Evolutionary conservation across 1,140 invertebrate species (phyloP), one percentile per base, ranked within the genome.

Genomic region (Brachionus sp.): DNA sequence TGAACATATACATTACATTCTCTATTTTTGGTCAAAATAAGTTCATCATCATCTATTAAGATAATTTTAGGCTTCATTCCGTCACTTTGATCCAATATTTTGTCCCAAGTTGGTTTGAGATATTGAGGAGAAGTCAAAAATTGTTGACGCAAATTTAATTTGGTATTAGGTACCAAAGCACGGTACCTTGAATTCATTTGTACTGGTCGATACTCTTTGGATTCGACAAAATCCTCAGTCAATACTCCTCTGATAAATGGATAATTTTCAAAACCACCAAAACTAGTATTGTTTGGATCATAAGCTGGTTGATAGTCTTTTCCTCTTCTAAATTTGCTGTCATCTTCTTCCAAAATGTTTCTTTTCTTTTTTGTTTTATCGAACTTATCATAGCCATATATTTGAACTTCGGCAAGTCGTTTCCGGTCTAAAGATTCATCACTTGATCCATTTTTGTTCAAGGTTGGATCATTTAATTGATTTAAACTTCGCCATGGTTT

Each of bases 1-100:
- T 82, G 80, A 68, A 82, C 80, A 82, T 82, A 82, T 35, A 82
- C 33, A 70, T 66, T 66, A 16, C 57, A 66, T 19, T 82, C 33
- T 35, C 44, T 35, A 70, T 82, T 68, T 33, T 50, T 50, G 9
- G 80, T 66, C 4, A 82, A 33, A 33, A 82, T 82, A 39, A 44
- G 19, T 35, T 82, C 80, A 70, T 82, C 80, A 53, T 82, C 80
- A 19, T 66, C 23, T 42, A 82, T 82, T 9, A 82, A 6, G 6
- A 82, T 44, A n/a, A 82, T 42, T 50, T 39, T 66, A 23, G 80
- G 80, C 35, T 82, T 50, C 77, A 80, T 80, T 25, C 39, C 39
- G 1, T 57, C 9, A 62, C 77, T 80, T 44, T 80, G 33, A 6
- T 16, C 57, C n/a, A 80, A 66, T 7, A 66, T 35, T 39, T 64